Evolutionary conservation across 2,888 invertebrate species (phyloP).

Genomic region (Platerodrilus igneus): DNA sequence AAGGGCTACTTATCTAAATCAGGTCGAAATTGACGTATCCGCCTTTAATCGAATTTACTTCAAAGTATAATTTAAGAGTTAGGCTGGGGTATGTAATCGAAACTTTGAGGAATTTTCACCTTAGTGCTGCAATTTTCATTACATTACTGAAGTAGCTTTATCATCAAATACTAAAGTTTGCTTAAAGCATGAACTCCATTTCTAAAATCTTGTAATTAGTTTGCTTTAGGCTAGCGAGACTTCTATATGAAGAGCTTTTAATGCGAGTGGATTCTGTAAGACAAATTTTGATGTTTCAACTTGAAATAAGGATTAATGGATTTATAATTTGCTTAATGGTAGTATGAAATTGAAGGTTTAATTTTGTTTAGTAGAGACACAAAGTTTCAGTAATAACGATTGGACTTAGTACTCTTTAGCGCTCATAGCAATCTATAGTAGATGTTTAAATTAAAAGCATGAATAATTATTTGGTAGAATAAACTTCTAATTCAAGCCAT

Average conservation of each 20-base stretch:
- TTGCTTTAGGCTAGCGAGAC: slow-evolving; percentile 14
- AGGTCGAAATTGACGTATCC: slow-evolving; percentile 41
- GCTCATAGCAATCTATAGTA: too few species aligned
- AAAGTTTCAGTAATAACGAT: too few species aligned
- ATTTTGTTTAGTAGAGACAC: too few species aligned
- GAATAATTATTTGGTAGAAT: too few species aligned
- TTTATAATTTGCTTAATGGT: slow-evolving; percentile 21
- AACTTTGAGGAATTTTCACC: too few species aligned
- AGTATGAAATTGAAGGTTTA: slow-evolving; percentile 16
- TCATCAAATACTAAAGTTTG: too few species aligned
- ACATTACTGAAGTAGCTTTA: too few species aligned
- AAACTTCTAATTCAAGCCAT: too few species aligned
- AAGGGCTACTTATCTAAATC: slow-evolving; percentile 41
- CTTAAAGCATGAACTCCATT: slow-evolving; percentile 6
- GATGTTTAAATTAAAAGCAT: too few species aligned
- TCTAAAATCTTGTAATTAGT: slow-evolving; percentile 17
- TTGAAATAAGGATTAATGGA: slow-evolving; percentile 20
- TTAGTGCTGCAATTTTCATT: slow-evolving; percentile 25
- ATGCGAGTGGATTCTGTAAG: slow-evolving; percentile 17
- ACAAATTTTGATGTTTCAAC: slow-evolving; percentile 19
- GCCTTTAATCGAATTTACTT: slow-evolving; percentile 39
- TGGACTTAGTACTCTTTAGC: too few species aligned
- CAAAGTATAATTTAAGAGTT: slow-evolving; percentile 26
- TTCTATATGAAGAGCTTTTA: slow-evolving; percentile 17
- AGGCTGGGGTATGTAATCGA: too few species aligned